These are phyloP conservation scores for Crossaster papposus DNA, from an alignment of 53 echinoderm and acorn worm genomes.

Conservation along the genomic window DNA sequence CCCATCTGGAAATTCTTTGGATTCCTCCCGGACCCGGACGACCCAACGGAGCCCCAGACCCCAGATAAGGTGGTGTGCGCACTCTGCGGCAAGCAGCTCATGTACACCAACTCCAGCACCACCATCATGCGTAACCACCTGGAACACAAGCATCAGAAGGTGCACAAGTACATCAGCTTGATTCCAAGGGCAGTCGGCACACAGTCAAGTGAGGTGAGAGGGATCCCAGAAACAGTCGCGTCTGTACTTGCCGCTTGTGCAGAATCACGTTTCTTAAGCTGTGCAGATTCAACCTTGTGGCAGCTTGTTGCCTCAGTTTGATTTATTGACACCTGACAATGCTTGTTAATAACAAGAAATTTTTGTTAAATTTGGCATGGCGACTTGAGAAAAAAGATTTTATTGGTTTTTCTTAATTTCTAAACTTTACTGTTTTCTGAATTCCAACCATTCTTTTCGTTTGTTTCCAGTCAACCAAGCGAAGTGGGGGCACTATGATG, in stretches of 20 bases:
- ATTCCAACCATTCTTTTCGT: background rate
- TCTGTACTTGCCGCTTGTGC: too few species aligned
- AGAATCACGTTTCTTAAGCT: too few species aligned
- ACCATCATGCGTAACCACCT: conserved; percentile 65
- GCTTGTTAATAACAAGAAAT: too few species aligned
- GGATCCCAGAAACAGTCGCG: background rate
- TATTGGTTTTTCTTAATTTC: too few species aligned
- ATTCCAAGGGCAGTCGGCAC: conserved; percentile 23
- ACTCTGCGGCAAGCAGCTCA: conserved; percentile 64
- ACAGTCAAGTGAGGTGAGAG: conserved; percentile 38
- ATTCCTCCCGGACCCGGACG: conserved; percentile 52
- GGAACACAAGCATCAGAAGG: conserved; percentile 49
- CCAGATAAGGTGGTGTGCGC: conserved; percentile 54
- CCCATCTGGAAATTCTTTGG: conserved; percentile 65
- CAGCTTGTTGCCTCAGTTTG: too few species aligned
- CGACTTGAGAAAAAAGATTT: too few species aligned
- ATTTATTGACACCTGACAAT: too few species aligned
- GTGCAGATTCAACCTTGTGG: too few species aligned
- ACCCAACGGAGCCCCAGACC: conserved; percentile 37
- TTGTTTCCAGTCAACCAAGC: conserved; percentile 21
- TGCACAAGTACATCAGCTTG: conserved; percentile 11
- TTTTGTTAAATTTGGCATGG: too few species aligned
- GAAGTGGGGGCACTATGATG: conserved; percentile 25
- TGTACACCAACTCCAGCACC: conserved; percentile 60
- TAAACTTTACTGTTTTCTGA: too few species aligned